Evolutionary conservation across 2,113 vertebrate genomes (phyloP).

Genomic region (Synodontis membranacea): DNA sequence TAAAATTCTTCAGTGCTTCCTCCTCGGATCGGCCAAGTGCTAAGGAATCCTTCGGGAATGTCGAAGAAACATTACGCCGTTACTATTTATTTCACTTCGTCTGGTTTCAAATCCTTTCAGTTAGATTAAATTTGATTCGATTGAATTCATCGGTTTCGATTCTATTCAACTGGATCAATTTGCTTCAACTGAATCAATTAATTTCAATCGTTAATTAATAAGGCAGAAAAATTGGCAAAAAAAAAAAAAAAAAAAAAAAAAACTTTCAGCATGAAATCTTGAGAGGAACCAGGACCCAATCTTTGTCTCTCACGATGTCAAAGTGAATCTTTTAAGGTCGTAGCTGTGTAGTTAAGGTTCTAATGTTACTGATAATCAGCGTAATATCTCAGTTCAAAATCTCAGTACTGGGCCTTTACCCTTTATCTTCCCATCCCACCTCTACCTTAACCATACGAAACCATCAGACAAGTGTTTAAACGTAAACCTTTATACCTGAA

Average conservation of each 20-base stretch:
- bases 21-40: conserved; percentile 92
- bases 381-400: neutral
- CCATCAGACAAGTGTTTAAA: neutral
- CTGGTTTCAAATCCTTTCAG: neutral
- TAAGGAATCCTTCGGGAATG: conserved; percentile 83
- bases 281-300: neutral
- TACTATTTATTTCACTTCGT: neutral
- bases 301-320: neutral
- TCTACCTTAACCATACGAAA: neutral
- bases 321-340: neutral
- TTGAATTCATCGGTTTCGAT: neutral
- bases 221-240: neutral
- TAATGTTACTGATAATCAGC: neutral
- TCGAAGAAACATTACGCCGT: neutral
- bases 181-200: neutral
- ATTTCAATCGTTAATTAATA: neutral
- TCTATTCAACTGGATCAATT: neutral
- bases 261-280: neutral
- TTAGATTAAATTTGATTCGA: neutral
- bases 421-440: neutral
- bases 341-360: neutral
- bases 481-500: neutral
- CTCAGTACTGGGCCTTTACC: neutral
- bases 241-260: neutral
- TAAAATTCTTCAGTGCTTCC: conserved; percentile 94